A percentile compares a stretch with the other conserved stretches of the same genome.
phyloP scores from a whole-genome alignment of 2,888 invertebrate species.

The Xanthorhoe spadicearia region DNA sequence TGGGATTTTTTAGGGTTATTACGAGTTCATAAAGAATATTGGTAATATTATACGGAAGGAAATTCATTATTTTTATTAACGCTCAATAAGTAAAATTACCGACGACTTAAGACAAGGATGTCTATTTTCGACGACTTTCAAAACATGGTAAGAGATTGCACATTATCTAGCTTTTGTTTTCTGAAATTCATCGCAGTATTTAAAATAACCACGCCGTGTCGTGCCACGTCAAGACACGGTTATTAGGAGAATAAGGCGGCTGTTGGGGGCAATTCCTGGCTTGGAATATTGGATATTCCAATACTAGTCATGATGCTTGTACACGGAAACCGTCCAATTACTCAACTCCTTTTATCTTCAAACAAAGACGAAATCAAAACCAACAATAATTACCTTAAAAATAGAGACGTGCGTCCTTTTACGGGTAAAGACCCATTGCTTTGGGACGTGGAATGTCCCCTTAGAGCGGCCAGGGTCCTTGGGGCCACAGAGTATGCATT shows the following conservation, averaged over 20 bases:
- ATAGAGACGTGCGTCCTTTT: slow-evolving; percentile 56
- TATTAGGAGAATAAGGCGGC: too few species aligned
- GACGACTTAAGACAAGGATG: too few species aligned
- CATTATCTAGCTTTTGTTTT: too few species aligned
- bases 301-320: slow-evolving; percentile 3
- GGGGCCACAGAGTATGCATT: slow-evolving; percentile 4
- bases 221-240: too few species aligned
- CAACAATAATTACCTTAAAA: slow-evolving; percentile 62
- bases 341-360: slow-evolving; percentile 35
- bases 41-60: not conserved
- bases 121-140: too few species aligned
- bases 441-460: slow-evolving; percentile 54
- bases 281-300: too few species aligned
- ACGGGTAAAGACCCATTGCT: slow-evolving; percentile 54
- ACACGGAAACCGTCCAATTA: slow-evolving; percentile 24
- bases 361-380: slow-evolving; percentile 49
- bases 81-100: too few species aligned
- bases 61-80: not conserved
- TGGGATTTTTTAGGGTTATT: slow-evolving; percentile 43
- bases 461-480: slow-evolving; percentile 38
- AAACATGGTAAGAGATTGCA: too few species aligned
- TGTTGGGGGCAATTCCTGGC: too few species aligned
- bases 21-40: slow-evolving; percentile 38
- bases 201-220: too few species aligned
- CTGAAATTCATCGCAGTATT: too few species aligned